These are phyloP conservation scores for Amblyornis subalaris DNA, from an alignment of 2,113 vertebrate genomes.

Conservation along the genomic window DNA sequence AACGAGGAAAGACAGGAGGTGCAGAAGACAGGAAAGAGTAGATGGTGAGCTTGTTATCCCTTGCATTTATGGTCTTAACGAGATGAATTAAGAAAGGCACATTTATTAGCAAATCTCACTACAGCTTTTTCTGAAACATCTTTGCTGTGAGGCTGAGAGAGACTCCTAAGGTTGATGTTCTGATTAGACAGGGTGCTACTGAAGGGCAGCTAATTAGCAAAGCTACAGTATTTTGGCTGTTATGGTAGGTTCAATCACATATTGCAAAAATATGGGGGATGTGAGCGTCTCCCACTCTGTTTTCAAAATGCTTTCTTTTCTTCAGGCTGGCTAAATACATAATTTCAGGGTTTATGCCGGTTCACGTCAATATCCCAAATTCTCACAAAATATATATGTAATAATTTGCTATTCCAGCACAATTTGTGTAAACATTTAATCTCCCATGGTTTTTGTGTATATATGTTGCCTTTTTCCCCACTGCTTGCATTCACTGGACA, in stretches of 20 bases:
- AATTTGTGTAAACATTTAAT: background rate
- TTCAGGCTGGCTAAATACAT: background rate
- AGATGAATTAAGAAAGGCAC: background rate
- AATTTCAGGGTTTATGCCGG: background rate
- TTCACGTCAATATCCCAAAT: background rate
- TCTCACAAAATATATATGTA: background rate
- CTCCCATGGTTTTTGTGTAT: background rate
- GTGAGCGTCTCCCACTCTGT: rapidly evolving
- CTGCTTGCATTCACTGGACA: background rate
- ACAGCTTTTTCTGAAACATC: background rate
- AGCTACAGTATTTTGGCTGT: background rate
- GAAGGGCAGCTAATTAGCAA: background rate
- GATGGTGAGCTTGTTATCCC: background rate
- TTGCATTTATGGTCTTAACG: background rate
- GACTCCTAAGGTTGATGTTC: background rate
- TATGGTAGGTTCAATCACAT: background rate
- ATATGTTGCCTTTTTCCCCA: background rate
- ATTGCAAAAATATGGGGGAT: background rate
- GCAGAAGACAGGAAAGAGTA: background rate
- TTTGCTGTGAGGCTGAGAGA: background rate
- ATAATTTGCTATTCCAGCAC: background rate
- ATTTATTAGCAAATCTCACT: background rate
- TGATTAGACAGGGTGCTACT: background rate
- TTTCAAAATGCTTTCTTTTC: background rate
- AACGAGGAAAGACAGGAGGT: background rate